phyloP scores from a whole-genome alignment of 2,888 invertebrate species.

The Eledona agricola region DNA sequence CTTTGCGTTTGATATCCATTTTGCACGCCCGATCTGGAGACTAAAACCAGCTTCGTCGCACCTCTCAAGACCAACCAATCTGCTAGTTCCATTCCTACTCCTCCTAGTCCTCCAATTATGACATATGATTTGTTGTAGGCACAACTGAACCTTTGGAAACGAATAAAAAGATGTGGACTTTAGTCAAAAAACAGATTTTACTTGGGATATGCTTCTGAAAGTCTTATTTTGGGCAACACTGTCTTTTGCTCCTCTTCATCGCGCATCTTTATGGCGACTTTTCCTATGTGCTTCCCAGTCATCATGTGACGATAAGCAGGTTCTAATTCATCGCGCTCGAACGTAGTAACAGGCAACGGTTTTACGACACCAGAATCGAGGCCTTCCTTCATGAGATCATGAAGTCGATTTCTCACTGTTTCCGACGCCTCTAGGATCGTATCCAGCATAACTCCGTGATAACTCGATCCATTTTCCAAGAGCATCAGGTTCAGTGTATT shows the following conservation, averaged over 20 bases:
- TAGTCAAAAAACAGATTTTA: slow-evolving; percentile 11
- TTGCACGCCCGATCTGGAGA: slow-evolving; percentile 79
- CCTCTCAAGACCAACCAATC: slow-evolving; percentile 88
- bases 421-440: too few species aligned
- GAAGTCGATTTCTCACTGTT: too few species aligned
- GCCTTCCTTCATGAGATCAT: neutral
- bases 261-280: slow-evolving; percentile 64
- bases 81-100: slow-evolving; percentile 88
- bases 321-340: slow-evolving; percentile 72
- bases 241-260: slow-evolving; percentile 42
- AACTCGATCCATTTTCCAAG: slow-evolving; percentile 76
- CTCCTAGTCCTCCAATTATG: slow-evolving; percentile 85
- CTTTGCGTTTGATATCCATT: slow-evolving; percentile 79
- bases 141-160: slow-evolving; percentile 55
- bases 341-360: slow-evolving; percentile 76
- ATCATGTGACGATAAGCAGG: slow-evolving; percentile 73
- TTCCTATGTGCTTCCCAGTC: slow-evolving; percentile 82
- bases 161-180: slow-evolving; percentile 7
- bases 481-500: slow-evolving; percentile 70
- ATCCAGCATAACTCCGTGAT: slow-evolving; percentile 83
- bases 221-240: neutral
- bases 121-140: slow-evolving; percentile 67
- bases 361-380: slow-evolving; percentile 68
- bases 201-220: slow-evolving; percentile 43
- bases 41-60: slow-evolving; percentile 79